These are phyloP conservation scores for Knipowitschia caucasica DNA, from an alignment of 2,797 vertebrate genomes.

Conservation along the genomic window DNA sequence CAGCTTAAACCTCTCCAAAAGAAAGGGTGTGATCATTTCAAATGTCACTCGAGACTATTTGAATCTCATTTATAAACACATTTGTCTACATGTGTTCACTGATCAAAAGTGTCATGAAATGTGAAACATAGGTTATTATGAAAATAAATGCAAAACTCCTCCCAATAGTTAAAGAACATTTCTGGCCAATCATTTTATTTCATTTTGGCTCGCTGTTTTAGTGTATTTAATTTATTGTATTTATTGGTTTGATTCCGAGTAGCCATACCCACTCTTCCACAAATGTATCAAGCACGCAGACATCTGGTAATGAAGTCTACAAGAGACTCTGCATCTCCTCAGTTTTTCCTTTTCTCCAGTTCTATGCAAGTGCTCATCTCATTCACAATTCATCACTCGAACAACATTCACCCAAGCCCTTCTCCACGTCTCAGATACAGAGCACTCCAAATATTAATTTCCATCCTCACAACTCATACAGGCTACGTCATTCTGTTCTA, in stretches of 20 bases:
- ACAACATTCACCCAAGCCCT: constrained; percentile 47
- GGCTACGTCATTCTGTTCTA: constrained; percentile 40
- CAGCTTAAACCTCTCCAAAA: constrained; percentile 24
- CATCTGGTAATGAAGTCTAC: constrained; percentile 44
- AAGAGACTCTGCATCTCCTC: constrained; percentile 42
- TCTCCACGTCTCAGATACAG: constrained; percentile 17
- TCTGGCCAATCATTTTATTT: no score
- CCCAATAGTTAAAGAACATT: no score
- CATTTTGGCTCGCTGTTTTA: no score
- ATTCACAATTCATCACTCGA: constrained; percentile 64
- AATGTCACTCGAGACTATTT: constrained; percentile 19
- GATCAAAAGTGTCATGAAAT: no score
- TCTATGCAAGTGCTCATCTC: constrained; percentile 59
- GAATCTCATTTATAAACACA: constrained; percentile 33
- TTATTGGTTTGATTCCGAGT: no score
- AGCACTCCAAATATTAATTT: constrained; percentile 37
- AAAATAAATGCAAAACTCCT: no score
- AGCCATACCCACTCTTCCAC: no score
- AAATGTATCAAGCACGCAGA: constrained; percentile 27
- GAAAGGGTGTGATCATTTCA: constrained; percentile 14
- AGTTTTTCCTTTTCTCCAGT: constrained; percentile 41
- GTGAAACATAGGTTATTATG: no score
- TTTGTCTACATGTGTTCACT: no score
- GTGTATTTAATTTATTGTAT: no score
- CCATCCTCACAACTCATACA: constrained; percentile 33